A percentile compares a stretch with the other conserved stretches of the same genome.
phyloP scores from a whole-genome alignment of 2,113 vertebrate species.

The Thryonomys swinderianus region DNA sequence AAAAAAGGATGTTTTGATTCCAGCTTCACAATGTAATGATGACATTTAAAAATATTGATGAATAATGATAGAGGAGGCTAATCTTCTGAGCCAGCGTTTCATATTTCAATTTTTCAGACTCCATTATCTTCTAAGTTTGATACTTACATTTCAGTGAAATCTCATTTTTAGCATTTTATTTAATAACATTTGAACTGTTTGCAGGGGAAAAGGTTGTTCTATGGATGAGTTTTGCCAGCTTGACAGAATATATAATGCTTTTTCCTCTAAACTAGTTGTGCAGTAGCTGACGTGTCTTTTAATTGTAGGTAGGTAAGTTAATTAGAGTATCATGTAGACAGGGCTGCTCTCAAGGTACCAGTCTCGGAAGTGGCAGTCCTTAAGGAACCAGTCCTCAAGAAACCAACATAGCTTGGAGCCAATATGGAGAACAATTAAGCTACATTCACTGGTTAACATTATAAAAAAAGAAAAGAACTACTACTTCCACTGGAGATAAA shows the following conservation, averaged over 20 bases:
- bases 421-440: too few relatives aligned
- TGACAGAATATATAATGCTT: neutral
- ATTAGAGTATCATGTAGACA: too few relatives aligned
- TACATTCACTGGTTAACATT: too few relatives aligned
- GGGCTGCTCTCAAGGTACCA: too few relatives aligned
- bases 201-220: neutral
- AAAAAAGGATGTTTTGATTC: neutral
- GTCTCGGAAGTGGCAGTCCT: too few relatives aligned
- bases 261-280: neutral
- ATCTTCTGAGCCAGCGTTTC: neutral
- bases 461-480: too few relatives aligned
- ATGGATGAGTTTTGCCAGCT: neutral
- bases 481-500: too few relatives aligned
- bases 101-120: slow-evolving; percentile 5
- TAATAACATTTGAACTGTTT: slow-evolving; percentile 14
- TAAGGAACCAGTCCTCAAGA: too few relatives aligned
- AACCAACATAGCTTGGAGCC: too few relatives aligned
- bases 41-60: slow-evolving; percentile 39
- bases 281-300: neutral
- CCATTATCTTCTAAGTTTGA: neutral
- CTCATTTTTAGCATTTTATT: neutral
- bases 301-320: too few relatives aligned
- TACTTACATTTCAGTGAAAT: neutral
- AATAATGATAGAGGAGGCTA: neutral
- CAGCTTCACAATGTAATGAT: neutral